Evolutionary conservation across 2,113 vertebrate genomes (phyloP).

Genomic region (Channa maculata): DNA sequence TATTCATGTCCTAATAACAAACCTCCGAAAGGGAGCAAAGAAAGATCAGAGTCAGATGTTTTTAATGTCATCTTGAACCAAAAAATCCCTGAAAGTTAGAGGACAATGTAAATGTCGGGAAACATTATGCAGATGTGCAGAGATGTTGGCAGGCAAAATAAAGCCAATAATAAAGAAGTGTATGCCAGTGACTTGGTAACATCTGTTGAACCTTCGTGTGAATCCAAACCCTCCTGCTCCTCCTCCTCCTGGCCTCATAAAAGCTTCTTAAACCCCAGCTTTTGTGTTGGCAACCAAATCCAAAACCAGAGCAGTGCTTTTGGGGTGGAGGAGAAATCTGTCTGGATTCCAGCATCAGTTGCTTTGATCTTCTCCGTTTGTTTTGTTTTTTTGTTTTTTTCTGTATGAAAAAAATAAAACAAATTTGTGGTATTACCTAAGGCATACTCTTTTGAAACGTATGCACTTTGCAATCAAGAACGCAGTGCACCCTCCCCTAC

Average conservation of each 20-base stretch:
- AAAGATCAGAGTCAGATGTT: constrained; percentile 20
- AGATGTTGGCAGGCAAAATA: constrained; percentile 2
- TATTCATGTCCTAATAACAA: not conserved
- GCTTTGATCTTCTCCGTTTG: constrained; percentile 47
- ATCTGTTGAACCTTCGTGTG: constrained; percentile 30
- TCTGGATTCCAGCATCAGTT: constrained; percentile 41
- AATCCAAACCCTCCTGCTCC: not conserved
- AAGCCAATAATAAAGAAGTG: constrained; percentile 1
- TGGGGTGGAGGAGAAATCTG: not conserved
- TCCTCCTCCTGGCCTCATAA: constrained; percentile 33
- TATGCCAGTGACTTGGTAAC: constrained; percentile 14
- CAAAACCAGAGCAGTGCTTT: constrained; percentile 7
- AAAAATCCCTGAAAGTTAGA: not conserved
- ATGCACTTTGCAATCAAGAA: constrained; percentile 44
- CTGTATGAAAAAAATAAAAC: constrained; percentile 43
- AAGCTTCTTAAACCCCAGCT: constrained; percentile 22
- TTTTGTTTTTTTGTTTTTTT: not conserved
- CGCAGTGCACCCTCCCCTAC: constrained; percentile 10
- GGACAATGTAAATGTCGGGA: not conserved
- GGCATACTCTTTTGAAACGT: constrained; percentile 46
- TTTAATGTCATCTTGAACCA: constrained; percentile 15
- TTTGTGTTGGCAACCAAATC: constrained; percentile 29
- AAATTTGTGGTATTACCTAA: constrained; percentile 36
- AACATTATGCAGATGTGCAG: not conserved
- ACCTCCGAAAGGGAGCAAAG: constrained; percentile 7